Conservation (phyloP, 2,797 vertebrate genomes). For the Austrolebias charrua region DNA sequence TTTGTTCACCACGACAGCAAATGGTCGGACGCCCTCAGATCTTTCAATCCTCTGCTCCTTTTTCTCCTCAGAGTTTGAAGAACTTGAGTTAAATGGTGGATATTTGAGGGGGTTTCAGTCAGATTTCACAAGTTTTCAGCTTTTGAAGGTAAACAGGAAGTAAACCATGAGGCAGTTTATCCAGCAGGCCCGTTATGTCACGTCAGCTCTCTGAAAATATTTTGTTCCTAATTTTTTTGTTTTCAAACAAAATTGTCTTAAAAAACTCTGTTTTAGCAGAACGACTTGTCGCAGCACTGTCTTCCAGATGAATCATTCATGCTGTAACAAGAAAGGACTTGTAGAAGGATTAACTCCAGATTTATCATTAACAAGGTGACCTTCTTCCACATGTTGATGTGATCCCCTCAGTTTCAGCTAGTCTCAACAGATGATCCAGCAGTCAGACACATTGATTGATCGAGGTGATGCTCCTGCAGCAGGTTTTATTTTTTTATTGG, state of each 20-base stretch:
- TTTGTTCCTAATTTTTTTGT: not conserved
- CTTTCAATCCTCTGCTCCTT: conserved; percentile 30
- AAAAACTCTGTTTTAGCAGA: not conserved
- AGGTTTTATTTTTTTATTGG: conserved; percentile 22
- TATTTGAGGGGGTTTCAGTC: not conserved
- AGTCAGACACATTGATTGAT: conserved; percentile 60
- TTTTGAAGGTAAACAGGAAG: not conserved
- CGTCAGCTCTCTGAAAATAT: not conserved
- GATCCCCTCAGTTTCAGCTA: conserved; percentile 39
- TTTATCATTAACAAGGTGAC: conserved; percentile 17
- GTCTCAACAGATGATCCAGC: conserved; percentile 59
- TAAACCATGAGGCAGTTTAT: not conserved
- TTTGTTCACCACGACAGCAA: conserved; percentile 80
- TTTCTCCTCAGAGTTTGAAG: conserved; percentile 5
- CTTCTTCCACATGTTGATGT: conserved; percentile 70
- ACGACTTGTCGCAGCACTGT: not conserved
- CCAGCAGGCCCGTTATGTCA: not conserved
- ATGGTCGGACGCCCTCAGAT: conserved; percentile 70
- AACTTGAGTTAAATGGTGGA: not conserved
- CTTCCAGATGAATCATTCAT: too few species aligned
- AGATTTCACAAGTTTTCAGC: not conserved
- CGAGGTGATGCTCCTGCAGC: conserved; percentile 33
- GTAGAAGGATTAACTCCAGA: not conserved
- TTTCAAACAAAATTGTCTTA: not conserved
- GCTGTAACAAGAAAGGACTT: not conserved